Percentiles rank a stretch among this genome's conserved stretches.
phyloP scores from a whole-genome alignment of 2,113 vertebrate species.

The Formicarius rufipectus region DNA sequence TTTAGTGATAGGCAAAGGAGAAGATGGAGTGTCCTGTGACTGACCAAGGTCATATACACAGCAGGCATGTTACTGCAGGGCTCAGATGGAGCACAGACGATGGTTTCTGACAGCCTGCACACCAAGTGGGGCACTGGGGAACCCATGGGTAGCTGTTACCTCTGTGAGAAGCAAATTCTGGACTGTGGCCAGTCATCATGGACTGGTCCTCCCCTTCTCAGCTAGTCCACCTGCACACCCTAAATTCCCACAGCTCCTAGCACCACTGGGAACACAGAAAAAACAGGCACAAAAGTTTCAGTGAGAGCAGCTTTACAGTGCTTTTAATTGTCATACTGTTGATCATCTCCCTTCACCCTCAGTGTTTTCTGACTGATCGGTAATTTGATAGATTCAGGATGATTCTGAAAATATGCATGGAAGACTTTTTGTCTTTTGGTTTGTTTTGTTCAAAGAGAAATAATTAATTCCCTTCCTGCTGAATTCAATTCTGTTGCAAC shows the following conservation, averaged over 20 bases:
- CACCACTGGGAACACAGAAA: background rate
- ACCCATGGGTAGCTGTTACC: background rate
- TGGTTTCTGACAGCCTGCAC: background rate
- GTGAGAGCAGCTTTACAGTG: background rate
- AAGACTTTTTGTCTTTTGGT: conserved; percentile 2
- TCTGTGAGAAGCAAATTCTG: background rate
- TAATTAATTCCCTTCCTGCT: conserved; percentile 2
- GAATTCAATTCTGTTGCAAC: conserved; percentile 30
- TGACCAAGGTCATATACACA: no score
- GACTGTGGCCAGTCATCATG: background rate
- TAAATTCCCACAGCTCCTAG: background rate
- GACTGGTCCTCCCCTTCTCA: background rate
- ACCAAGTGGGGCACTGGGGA: background rate
- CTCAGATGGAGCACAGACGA: background rate
- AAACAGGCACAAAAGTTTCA: background rate
- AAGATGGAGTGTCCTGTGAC: background rate
- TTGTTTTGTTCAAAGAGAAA: conserved; percentile 34
- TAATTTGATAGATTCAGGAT: conserved; percentile 6
- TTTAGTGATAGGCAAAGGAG: background rate
- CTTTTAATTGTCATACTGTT: background rate
- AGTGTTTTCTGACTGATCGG: background rate
- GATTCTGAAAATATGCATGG: conserved; percentile 6
- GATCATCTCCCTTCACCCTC: background rate
- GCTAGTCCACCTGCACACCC: background rate
- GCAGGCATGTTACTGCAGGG: background rate